Evolutionary conservation across 2,888 invertebrate genomes (phyloP), one percentile per base, ranked within the genome.

Genomic region (Masnerella sp.): DNA sequence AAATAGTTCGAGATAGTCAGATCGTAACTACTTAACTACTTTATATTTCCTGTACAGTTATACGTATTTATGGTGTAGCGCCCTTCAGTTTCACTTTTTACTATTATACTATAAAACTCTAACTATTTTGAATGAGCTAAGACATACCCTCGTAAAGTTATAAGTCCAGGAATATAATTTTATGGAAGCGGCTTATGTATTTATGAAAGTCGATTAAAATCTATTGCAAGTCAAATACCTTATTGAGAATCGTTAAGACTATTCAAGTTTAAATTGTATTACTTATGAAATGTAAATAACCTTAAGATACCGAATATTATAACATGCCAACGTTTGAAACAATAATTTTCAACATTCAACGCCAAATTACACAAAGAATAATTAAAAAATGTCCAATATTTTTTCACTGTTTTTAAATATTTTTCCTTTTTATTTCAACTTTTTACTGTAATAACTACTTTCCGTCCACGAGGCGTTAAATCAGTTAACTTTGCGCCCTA

Each of bases 181-280:
- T 30, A 42, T 42, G 40, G 28, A 40, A 40, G 54, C 25, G 30
- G 40, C 54, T 56, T 56, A 42, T 17, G 54, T 56, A 56, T 56
- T 54, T 54, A 54, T 40, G 42, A 56, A 56, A 56, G 54, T 30
- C 17, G 56, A 56, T 43, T 56, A 43, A 56, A 56, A 56, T 56
- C 32, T 43, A 34, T 43, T 43, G 43, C 30, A 43, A 56, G 42
- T 56, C 56, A 56, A 56, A 56, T 56, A 14, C 20, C 56, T 56
- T 34, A 56, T 43, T 56, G 43, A 56, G 43, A 56, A 56, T 56
- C 42, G 30, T 54, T 42, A 54, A 54, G 17, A 40, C 11, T 25
- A 25, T 20, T 17, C 36, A 22, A 54, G 11, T 54, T 54, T 40
- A 28, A 30, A 42, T 7, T 17, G 17, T 7, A 38, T 14, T 52